Evolutionary conservation across 2,888 invertebrate genomes (phyloP).

Genomic region (Agrotis segetum): DNA sequence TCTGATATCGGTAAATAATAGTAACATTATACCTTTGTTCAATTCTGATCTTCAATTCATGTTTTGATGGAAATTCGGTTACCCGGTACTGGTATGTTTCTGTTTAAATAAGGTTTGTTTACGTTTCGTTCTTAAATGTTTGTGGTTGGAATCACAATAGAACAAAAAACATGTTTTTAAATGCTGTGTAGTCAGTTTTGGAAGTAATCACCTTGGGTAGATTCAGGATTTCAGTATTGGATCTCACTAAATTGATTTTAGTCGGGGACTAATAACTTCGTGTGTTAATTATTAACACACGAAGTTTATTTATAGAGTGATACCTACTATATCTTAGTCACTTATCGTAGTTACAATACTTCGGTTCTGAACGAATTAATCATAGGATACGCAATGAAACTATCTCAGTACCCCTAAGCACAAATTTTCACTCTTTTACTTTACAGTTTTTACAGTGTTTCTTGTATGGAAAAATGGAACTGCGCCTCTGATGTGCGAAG

Average conservation of each 20-base stretch:
- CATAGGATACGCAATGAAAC: not conserved
- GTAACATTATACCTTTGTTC: constrained; percentile 65
- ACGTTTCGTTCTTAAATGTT: constrained; percentile 48
- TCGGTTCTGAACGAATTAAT: too few relatives aligned
- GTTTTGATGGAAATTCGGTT: constrained; percentile 60
- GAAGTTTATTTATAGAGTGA: too few relatives aligned
- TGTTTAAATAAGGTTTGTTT: constrained; percentile 47
- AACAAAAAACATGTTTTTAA: constrained; percentile 2
- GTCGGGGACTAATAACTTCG: too few relatives aligned
- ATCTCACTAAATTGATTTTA: not conserved
- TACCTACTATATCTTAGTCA: too few relatives aligned
- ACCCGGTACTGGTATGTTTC: constrained; percentile 39
- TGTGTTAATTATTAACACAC: too few relatives aligned
- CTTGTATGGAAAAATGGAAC: too few relatives aligned
- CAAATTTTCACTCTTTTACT: too few relatives aligned
- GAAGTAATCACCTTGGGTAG: not conserved
- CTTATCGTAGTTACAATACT: too few relatives aligned
- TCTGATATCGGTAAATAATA: constrained; percentile 68
- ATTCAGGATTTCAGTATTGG: too few relatives aligned
- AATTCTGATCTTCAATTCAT: constrained; percentile 67
- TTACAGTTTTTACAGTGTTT: too few relatives aligned
- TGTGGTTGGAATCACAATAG: constrained; percentile 17
- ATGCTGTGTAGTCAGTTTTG: not conserved
- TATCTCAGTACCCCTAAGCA: too few relatives aligned
- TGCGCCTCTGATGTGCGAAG: too few relatives aligned